Evolutionary conservation across 2,113 vertebrate species (phyloP).

Genomic region (Lagopus muta): DNA sequence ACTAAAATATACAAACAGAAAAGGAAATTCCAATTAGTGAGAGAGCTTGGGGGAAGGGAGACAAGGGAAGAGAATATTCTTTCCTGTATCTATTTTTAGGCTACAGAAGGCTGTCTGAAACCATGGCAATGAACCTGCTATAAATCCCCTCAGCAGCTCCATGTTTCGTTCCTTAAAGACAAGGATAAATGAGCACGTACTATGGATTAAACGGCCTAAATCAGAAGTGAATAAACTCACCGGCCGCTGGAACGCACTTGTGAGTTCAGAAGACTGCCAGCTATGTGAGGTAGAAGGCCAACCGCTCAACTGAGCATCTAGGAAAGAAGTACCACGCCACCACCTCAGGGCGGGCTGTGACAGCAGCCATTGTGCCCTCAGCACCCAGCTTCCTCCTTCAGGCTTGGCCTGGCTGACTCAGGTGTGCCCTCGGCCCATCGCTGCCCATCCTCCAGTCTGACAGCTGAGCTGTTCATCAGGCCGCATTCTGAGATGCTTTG

Average conservation of each 20-base stretch:
- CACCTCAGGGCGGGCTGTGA: not conserved
- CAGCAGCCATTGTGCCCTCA: not conserved
- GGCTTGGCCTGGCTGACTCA: fast-evolving
- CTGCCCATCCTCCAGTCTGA: fast-evolving
- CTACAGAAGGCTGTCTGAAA: conserved; percentile 44
- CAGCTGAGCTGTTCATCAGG: not conserved
- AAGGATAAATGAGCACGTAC: not conserved
- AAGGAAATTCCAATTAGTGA: conserved; percentile 53
- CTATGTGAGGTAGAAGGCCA: not conserved
- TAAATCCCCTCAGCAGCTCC: not conserved
- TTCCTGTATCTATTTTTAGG: conserved; percentile 68
- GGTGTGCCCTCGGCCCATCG: not conserved
- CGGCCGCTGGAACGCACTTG: not conserved
- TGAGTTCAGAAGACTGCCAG: not conserved
- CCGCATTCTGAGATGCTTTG: not conserved
- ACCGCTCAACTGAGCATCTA: fast-evolving
- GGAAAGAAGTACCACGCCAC: not conserved
- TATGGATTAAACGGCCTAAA: not conserved
- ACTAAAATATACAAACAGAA: conserved; percentile 7
- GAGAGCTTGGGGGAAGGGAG: not conserved
- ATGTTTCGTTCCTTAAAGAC: conserved; percentile 28
- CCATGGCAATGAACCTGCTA: conserved; percentile 66
- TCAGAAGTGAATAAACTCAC: not conserved
- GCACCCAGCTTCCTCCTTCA: not conserved
- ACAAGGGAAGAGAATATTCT: conserved; percentile 59